A percentile compares a stretch with the other conserved stretches of the same genome.
Evolutionary conservation across 2,113 vertebrate genomes (phyloP).

Genomic region (Taxidea taxus): DNA sequence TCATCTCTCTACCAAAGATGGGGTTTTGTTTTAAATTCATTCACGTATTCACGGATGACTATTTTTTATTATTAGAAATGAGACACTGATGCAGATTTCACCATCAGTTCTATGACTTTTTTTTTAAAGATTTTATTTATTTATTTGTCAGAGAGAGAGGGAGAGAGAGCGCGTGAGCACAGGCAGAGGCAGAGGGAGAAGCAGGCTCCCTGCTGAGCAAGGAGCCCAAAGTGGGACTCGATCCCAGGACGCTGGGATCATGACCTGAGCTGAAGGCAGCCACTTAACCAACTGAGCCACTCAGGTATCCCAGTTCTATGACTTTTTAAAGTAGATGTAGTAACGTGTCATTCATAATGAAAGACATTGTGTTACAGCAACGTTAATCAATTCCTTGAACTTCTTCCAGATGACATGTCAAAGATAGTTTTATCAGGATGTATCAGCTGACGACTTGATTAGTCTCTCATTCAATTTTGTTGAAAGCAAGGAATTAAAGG

Average conservation of each 20-base stretch:
- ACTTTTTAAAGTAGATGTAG: background rate
- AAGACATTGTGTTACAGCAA: background rate
- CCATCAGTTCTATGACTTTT: background rate
- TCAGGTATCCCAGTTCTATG: background rate
- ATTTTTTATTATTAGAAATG: background rate
- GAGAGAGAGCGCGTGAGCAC: too few relatives aligned
- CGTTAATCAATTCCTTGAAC: background rate
- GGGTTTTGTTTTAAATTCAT: background rate
- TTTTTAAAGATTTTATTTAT: too few relatives aligned
- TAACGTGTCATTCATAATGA: background rate
- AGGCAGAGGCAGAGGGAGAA: too few relatives aligned
- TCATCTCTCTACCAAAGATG: background rate
- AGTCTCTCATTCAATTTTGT: background rate
- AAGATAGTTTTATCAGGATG: background rate
- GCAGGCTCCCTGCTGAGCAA: too few relatives aligned
- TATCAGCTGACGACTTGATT: background rate
- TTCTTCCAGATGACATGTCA: background rate
- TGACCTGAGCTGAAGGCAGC: too few relatives aligned
- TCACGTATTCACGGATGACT: background rate
- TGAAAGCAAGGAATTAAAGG: background rate
- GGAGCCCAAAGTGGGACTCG: too few relatives aligned
- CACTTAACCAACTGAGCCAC: too few relatives aligned
- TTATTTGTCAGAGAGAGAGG: too few relatives aligned
- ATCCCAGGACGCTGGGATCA: too few relatives aligned
- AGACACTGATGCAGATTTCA: background rate